Evolutionary conservation across 2,113 vertebrate genomes (phyloP), one percentile per base, ranked within the genome.

Genomic region (Cottus gobio): DNA sequence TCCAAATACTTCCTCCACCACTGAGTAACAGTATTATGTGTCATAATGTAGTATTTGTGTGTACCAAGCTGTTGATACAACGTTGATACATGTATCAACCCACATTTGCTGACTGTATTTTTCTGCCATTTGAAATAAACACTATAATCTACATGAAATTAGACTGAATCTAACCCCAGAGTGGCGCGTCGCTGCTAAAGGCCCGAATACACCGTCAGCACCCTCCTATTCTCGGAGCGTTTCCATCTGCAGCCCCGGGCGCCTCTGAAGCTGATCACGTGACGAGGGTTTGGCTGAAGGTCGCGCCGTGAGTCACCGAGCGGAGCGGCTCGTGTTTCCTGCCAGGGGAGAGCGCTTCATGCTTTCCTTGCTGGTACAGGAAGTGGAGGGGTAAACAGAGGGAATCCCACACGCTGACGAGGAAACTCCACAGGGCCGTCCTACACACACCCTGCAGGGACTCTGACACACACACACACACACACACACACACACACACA

Each of bases 341-440:
- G 85, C 83, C 79, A 62, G 79, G 82, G 79, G 82, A 36, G 79
- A 82, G 63, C 75, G 77, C 74, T 87, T 91, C 68, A 71, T 84
- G 80, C 82, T 91, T 91, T 91, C 85, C 88, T 91, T 78, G 80
- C 86, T 82, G 85, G 80, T 77, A 82, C 84, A 92, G 91, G 92
- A 94, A 93, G 89, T 87, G 67, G 68, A 85, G 64, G 75, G 85
- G 86, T 91, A 90, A 93, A 91, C 87, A 87, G 79, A 94, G 90
- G 93, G 92, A 93, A 94, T 95, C 91, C 94, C 92, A 90, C 77
- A 77, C 15, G 36, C 70, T 69, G 82, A 86, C 26, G 66, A 83
- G 67, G 86, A 90, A 83, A 86, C 83, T 90, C 90, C 77, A 78
- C 75, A 46, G 18, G 54, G 76, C 31, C 65, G 16, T 84, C 68